These are phyloP conservation scores for Melanophora roralis DNA, from an alignment of 2,888 invertebrate species.

Conservation along the genomic window DNA sequence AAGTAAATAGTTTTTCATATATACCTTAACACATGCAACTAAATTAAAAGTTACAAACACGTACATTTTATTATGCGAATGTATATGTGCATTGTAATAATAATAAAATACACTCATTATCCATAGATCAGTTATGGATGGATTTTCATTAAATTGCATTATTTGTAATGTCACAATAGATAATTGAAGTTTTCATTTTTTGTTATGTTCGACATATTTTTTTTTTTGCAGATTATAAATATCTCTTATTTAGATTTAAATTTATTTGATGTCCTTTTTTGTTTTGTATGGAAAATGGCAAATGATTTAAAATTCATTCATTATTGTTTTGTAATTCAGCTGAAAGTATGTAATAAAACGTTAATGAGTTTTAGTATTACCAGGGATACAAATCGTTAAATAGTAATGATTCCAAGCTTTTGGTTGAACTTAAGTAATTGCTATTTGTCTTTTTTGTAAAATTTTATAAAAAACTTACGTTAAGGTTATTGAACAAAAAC, in stretches of 20 bases:
- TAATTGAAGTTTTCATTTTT: conserved; percentile 55
- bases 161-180: conserved; percentile 63
- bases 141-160: conserved; percentile 61
- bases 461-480: too few relatives aligned
- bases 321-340: neutral
- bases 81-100: conserved; percentile 22
- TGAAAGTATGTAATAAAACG: too few relatives aligned
- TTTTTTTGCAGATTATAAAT: conserved; percentile 17
- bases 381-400: too few relatives aligned
- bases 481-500: too few relatives aligned
- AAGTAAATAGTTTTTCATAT: neutral
- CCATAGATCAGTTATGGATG: conserved; percentile 60
- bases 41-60: conserved; percentile 25
- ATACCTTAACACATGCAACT: neutral
- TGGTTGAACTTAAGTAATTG: too few relatives aligned
- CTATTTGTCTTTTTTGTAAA: too few relatives aligned
- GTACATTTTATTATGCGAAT: neutral
- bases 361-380: too few relatives aligned
- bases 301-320: neutral
- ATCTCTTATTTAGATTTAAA: conserved; percentile 39
- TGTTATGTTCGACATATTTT: neutral
- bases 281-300: neutral
- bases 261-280: neutral
- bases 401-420: too few relatives aligned
- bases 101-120: conserved; percentile 55